Conservation (phyloP, 2,888 invertebrate species). For the Mimachlamys varia region DNA sequence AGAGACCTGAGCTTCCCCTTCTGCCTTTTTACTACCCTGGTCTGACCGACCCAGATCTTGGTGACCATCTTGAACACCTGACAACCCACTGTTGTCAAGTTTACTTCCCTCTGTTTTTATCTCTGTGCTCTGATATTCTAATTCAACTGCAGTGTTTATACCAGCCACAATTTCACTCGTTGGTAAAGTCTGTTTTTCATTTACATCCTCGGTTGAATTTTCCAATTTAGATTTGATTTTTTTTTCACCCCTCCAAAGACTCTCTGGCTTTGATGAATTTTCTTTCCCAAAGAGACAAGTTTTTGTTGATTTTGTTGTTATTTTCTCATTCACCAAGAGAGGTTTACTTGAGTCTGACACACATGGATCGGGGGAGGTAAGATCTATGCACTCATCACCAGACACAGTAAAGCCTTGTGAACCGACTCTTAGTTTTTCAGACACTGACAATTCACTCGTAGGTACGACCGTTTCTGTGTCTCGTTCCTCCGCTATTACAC, state of each 20-base stretch:
- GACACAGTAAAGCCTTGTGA: background rate
- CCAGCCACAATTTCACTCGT: background rate
- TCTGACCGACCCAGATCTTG: background rate
- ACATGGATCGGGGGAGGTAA: background rate
- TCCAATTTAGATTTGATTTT: background rate
- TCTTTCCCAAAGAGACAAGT: slow-evolving; percentile 19
- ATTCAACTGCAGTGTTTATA: background rate
- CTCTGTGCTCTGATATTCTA: background rate
- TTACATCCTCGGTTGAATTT: background rate
- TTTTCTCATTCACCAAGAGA: background rate
- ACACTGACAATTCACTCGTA: background rate
- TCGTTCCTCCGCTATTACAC: background rate
- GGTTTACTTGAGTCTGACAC: background rate
- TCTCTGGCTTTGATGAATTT: background rate
- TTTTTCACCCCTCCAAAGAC: background rate
- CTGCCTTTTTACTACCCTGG: background rate
- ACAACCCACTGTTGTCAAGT: background rate
- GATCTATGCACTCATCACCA: background rate
- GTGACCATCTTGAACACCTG: background rate
- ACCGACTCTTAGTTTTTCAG: background rate
- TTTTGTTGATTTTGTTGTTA: background rate
- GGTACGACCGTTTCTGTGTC: background rate
- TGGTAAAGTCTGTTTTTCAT: background rate
- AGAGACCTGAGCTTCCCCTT: background rate
- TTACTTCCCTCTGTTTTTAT: background rate